A percentile compares a stretch with the other conserved stretches of the same genome.
Evolutionary conservation across 2,113 vertebrate genomes (phyloP).

Genomic region (Pipra filicauda): DNA sequence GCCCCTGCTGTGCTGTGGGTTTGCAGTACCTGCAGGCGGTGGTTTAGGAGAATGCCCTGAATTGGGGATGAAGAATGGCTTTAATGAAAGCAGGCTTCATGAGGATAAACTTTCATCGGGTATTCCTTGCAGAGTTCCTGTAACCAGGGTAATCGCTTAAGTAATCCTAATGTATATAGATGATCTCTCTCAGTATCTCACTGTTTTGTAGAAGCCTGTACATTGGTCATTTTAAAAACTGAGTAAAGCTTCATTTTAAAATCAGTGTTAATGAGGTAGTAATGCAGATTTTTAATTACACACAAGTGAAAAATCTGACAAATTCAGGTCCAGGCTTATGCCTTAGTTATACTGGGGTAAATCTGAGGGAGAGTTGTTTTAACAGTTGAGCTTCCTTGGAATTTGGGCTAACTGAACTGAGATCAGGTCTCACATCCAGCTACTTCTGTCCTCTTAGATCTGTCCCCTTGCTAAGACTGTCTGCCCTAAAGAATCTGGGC

Average conservation of each 20-base stretch:
- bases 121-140: not conserved
- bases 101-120: not conserved
- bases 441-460: not conserved
- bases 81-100: not conserved
- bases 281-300: not conserved
- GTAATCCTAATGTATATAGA: not conserved
- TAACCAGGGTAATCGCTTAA: not conserved
- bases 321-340: not conserved
- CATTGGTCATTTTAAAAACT: not conserved
- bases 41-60: not conserved
- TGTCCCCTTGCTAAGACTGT: not conserved
- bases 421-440: not conserved
- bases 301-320: not conserved
- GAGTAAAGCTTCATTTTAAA: not conserved
- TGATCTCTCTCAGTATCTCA: not conserved
- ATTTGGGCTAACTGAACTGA: not conserved
- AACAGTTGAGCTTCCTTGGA: not conserved
- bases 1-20: accelerated
- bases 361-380: not conserved
- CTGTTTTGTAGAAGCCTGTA: not conserved
- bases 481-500: not conserved
- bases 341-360: not conserved
- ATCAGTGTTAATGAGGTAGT: not conserved
- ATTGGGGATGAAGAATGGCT: not conserved
- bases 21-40: not conserved